Evolutionary conservation across 2,888 invertebrate species (phyloP).

Genomic region (Eupithecia dodoneata): DNA sequence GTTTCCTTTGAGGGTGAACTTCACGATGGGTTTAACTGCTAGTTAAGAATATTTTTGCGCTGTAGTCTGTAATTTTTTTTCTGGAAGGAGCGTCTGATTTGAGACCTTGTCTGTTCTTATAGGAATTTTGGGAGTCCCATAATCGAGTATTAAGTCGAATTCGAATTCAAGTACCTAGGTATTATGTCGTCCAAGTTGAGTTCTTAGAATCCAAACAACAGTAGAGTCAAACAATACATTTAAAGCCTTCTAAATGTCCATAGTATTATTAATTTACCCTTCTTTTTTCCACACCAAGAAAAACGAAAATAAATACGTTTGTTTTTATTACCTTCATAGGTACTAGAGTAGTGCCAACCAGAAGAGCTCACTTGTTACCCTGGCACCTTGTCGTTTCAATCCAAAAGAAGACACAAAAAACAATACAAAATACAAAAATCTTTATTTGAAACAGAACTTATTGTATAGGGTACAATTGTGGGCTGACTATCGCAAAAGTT

Average conservation of each 20-base stretch:
- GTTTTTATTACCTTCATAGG: too few relatives aligned
- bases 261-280: background rate
- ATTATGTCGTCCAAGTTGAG: too few relatives aligned
- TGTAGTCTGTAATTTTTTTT: background rate
- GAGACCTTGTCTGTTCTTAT: background rate
- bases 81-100: background rate
- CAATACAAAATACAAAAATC: too few relatives aligned
- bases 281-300: too few relatives aligned
- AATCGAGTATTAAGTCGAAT: background rate
- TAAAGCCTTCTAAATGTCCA: background rate
- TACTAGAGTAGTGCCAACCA: too few relatives aligned
- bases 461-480: too few relatives aligned
- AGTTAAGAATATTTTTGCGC: slow-evolving; percentile 6
- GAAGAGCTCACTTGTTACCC: too few relatives aligned
- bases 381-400: background rate
- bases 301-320: too few relatives aligned
- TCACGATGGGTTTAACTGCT: slow-evolving; percentile 16
- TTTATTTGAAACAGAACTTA: too few relatives aligned
- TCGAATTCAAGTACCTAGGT: too few relatives aligned
- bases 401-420: background rate
- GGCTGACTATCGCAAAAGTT: too few relatives aligned
- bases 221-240: background rate
- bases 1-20: slow-evolving; percentile 51
- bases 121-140: background rate
- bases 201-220: background rate